Base-by-base conservation (phyloP, 64 coral and sea anemone genomes). In the Dendronephthya gigantea region DNA sequence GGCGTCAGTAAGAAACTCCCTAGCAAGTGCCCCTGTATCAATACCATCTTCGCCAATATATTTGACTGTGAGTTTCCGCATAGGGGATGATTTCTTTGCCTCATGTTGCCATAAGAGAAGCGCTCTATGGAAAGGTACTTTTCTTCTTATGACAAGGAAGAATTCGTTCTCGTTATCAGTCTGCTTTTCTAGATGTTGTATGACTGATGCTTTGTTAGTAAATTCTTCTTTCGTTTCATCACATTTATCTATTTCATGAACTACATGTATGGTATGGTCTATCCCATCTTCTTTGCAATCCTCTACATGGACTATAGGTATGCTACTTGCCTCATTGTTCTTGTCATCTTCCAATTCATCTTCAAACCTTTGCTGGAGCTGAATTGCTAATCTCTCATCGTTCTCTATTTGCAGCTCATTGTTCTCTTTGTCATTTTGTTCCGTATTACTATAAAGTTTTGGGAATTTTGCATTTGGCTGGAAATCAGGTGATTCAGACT, bases 1-100 rank as follows among this genome's bases (percentile, higher is more conserved):
- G 45, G 36, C 31, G n/a, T 87, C 68, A 45, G 35, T 49, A 9
- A 87, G 85, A 43, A 79, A 87, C 49, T 87, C 68, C 32, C 47
- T 74, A 2, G 85, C 85, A 25, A 87, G 8, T 9, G 85, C 85
- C n/a, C 85, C 85, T 47, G 34, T 74, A 40, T 87, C 85, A 76
- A 87, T 87, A 40, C 85, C 85, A 39, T 87, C 40, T 72, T 87
- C 85, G 31, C 62, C 85, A 74, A 87, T 15, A 87, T 72, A 76
- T 28, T 75, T 70, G 10, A 87, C 66, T 28, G 50, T 43, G n/a
- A 87, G 68, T 66, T 66, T 37, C 32, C 47, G 58, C n/a, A 49
- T 30, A 45, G 85, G 33, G n/a, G 85, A 87, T 40, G 47, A 28
- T 74, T 23, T 85, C 43, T 74, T 74, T 51, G 37, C 66, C 17